Conservation (phyloP, 2,888 invertebrate species). For the Scaptomyza caliginosa region DNA sequence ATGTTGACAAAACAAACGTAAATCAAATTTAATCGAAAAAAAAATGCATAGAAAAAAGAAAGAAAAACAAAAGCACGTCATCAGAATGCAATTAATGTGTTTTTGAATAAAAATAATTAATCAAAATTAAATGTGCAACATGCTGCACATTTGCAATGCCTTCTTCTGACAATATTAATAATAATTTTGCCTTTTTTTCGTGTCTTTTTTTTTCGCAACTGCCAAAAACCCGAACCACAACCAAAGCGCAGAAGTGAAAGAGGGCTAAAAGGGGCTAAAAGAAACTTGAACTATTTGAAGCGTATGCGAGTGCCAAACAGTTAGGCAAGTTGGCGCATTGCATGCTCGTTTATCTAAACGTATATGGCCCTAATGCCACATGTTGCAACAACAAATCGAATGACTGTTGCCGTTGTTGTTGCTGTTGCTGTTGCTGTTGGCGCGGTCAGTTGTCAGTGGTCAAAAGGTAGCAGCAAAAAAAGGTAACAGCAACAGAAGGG, state of each 20-base stretch:
- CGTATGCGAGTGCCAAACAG: constrained; percentile 26
- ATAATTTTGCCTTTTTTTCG: background rate
- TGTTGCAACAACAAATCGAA: constrained; percentile 4
- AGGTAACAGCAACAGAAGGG: background rate
- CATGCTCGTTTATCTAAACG: constrained; percentile 53
- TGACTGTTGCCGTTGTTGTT: background rate
- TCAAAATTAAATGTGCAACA: background rate
- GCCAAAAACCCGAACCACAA: too few relatives aligned
- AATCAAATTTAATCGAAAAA: background rate
- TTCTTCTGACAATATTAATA: background rate
- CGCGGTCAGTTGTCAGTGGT: constrained; percentile 28
- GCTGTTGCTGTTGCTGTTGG: too few relatives aligned
- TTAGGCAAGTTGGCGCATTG: constrained; percentile 48
- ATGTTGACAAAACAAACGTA: background rate
- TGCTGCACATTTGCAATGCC: background rate
- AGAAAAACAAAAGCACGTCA: background rate
- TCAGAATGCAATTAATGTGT: background rate
- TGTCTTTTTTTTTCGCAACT: too few relatives aligned
- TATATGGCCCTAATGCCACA: constrained; percentile 22
- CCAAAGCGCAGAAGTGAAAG: too few relatives aligned
- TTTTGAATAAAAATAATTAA: background rate
- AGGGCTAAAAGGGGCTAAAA: too few relatives aligned
- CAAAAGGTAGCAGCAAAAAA: constrained; percentile 24
- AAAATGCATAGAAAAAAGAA: background rate
- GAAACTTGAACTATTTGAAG: constrained; percentile 17